Conservation (phyloP, 2,888 invertebrate species). For the Caenorhabditis sp. region DNA sequence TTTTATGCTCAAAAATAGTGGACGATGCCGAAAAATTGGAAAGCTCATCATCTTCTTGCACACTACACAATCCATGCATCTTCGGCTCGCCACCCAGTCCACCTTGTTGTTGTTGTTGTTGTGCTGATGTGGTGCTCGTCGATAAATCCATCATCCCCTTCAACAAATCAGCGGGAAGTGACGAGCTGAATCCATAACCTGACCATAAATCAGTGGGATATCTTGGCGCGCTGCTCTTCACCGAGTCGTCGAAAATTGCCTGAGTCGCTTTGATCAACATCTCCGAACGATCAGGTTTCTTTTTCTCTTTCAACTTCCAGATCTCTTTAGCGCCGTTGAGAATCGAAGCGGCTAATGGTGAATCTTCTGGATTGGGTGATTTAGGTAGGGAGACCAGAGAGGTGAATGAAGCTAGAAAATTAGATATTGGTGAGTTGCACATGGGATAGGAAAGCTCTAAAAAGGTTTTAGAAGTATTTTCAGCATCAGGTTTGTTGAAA, state of each 20-base stretch:
- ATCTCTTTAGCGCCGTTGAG: constrained; percentile 62
- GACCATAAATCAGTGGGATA: constrained; percentile 66
- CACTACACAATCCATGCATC: constrained; percentile 41
- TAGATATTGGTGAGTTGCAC: no score
- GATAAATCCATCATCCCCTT: constrained; percentile 48
- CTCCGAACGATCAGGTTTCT: constrained; percentile 52
- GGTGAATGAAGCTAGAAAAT: constrained; percentile 4
- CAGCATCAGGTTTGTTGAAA: no score
- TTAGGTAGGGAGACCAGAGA: constrained; percentile 31
- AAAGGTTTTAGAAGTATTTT: no score
- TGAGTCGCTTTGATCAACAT: constrained; percentile 58
- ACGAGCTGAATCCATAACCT: constrained; percentile 65
- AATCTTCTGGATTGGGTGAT: constrained; percentile 64
- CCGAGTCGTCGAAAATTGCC: constrained; percentile 45
- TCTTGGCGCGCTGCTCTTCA: constrained; percentile 21
- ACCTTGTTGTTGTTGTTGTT: no score
- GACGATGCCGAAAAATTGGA: constrained; percentile 42
- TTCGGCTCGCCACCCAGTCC: neutral
- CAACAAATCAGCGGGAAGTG: constrained; percentile 66
- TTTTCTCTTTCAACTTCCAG: constrained; percentile 30
- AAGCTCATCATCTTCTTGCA: constrained; percentile 62
- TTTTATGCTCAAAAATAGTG: constrained; percentile 25
- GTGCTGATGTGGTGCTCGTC: constrained; percentile 1
- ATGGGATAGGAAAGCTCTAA: no score
- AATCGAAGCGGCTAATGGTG: constrained; percentile 66